These are phyloP conservation scores for Eremobia ochroleuca DNA, from an alignment of 2,888 invertebrate genomes.

Conservation along the genomic window DNA sequence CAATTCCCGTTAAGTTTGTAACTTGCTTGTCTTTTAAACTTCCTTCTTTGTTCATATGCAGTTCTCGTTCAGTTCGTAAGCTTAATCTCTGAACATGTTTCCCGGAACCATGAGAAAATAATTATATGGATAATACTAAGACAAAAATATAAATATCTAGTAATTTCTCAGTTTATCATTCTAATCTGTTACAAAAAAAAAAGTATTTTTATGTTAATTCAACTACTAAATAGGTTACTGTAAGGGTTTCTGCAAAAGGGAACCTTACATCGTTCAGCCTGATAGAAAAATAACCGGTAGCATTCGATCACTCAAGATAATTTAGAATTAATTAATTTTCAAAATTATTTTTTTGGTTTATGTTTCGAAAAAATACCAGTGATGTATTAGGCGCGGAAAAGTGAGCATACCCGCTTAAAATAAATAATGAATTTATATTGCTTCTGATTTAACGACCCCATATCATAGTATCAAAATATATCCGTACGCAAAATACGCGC, in stretches of 20 bases:
- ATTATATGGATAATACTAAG: background rate
- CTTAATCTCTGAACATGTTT: conserved; percentile 1
- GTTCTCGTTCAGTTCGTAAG: conserved; percentile 31
- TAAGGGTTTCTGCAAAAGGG: background rate
- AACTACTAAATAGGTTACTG: background rate
- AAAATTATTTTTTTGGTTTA: background rate
- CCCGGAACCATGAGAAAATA: no score
- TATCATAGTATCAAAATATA: background rate
- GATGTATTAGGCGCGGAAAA: background rate
- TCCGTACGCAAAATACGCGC: no score
- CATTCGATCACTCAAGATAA: background rate
- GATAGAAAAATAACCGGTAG: background rate
- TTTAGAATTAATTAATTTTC: no score
- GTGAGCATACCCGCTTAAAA: background rate
- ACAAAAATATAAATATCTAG: background rate
- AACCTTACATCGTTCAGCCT: background rate
- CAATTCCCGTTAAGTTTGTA: conserved; percentile 40
- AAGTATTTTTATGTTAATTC: background rate
- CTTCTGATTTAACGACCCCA: background rate
- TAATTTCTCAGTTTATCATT: background rate
- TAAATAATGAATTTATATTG: background rate
- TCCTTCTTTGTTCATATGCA: conserved; percentile 39
- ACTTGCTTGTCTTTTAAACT: conserved; percentile 57
- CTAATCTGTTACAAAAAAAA: background rate
- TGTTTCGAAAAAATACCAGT: background rate